A percentile compares a stretch with the other conserved stretches of the same genome.
phyloP scores from a whole-genome alignment of 1,140 invertebrate genomes.

The Vanessa tameamea region DNA sequence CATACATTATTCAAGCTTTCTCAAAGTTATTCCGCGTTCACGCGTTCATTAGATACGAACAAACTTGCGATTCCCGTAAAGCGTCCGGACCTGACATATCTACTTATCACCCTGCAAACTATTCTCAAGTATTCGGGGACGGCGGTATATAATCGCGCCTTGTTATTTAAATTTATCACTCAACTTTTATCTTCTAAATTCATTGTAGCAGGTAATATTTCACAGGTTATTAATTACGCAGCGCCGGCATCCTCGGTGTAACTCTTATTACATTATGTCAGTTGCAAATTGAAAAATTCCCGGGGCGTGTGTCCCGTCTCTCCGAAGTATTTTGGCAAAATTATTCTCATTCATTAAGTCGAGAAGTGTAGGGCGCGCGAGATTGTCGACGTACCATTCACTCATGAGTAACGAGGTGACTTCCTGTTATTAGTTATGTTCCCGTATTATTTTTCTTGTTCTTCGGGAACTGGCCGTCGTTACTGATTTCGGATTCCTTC shows the following conservation, averaged over 20 bases:
- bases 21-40: conserved; percentile 77
- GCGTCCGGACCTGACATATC: conserved; percentile 55
- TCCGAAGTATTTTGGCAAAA: conserved; percentile 79
- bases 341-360: conserved; percentile 80
- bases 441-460: conserved; percentile 71
- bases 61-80: conserved; percentile 67
- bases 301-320: conserved; percentile 77
- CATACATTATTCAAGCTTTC: conserved; percentile 80
- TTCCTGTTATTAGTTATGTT: conserved; percentile 76
- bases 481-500: conserved; percentile 4
- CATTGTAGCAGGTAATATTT: conserved; percentile 80
- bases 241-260: conserved; percentile 74
- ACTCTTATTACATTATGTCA: conserved; percentile 80
- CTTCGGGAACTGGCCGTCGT: conserved; percentile 23
- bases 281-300: conserved; percentile 81
- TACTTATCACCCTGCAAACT: conserved; percentile 74
- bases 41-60: conserved; percentile 75
- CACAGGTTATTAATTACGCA: conserved; percentile 79
- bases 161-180: conserved; percentile 80
- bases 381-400: conserved; percentile 75
- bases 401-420: conserved; percentile 77
- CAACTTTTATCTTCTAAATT: conserved; percentile 80
- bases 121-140: conserved; percentile 74
- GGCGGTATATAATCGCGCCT: conserved; percentile 50
- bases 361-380: conserved; percentile 70